phyloP scores from a whole-genome alignment of 2,888 invertebrate genomes.

The Troides oblongomaculatus region DNA sequence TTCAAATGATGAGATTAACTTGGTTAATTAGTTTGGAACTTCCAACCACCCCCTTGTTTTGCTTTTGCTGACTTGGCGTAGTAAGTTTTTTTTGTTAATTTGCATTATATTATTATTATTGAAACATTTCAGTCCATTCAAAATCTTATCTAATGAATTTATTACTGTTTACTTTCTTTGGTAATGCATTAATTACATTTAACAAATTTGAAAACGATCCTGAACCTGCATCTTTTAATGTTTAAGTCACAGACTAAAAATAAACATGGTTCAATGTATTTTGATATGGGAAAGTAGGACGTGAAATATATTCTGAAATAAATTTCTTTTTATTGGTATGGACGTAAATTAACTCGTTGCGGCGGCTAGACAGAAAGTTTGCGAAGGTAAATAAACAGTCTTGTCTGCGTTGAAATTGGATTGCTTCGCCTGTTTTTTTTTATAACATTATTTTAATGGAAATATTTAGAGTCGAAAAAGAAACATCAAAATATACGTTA shows the following conservation, averaged over 20 bases:
- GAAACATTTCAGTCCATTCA: no score
- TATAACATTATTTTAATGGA: no score
- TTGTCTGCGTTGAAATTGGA: slow-evolving; percentile 64
- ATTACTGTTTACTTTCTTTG: no score
- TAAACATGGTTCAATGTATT: neutral
- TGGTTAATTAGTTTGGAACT: slow-evolving; percentile 15
- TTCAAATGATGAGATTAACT: slow-evolving; percentile 51
- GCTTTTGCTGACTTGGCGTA: no score
- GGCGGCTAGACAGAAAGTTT: slow-evolving; percentile 42
- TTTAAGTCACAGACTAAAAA: neutral
- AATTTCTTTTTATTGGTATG: slow-evolving; percentile 42
- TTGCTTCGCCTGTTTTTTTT: slow-evolving; percentile 52
- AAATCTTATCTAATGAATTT: no score
- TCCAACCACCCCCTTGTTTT: neutral
- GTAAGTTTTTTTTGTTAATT: no score
- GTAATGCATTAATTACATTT: no score
- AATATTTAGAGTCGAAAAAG: no score
- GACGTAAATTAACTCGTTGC: slow-evolving; percentile 47
- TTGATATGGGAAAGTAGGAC: neutral
- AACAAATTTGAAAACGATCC: no score
- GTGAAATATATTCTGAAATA: slow-evolving; percentile 27
- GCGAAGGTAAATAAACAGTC: slow-evolving; percentile 53
- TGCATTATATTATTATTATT: no score
- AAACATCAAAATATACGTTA: no score
- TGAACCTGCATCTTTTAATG: no score